These are phyloP conservation scores for Schlechtendalia chinensis DNA, from an alignment of 1,140 invertebrate species.

Conservation along the genomic window DNA sequence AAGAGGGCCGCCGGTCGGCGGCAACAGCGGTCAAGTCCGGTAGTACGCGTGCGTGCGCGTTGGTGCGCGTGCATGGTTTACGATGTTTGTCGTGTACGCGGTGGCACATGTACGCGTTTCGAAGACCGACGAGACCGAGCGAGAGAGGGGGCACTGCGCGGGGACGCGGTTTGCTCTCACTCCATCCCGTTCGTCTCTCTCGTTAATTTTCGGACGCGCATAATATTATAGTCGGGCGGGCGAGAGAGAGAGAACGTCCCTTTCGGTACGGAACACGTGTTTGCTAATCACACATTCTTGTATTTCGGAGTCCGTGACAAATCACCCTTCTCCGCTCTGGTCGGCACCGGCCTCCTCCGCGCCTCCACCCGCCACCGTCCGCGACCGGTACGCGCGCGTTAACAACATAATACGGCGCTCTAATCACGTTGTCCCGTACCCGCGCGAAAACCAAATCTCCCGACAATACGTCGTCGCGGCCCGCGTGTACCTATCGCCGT, in stretches of 20 bases:
- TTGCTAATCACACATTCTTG: slow-evolving; percentile 49
- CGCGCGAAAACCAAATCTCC: too few relatives aligned
- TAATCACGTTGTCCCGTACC: slow-evolving; percentile 29
- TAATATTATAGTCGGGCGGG: too few relatives aligned
- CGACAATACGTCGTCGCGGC: too few relatives aligned
- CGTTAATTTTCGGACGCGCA: too few relatives aligned
- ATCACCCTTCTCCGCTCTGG: slow-evolving; percentile 24
- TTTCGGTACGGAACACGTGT: slow-evolving; percentile 35
- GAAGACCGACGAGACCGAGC: background rate
- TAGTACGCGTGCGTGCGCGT: too few relatives aligned
- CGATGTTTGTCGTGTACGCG: background rate
- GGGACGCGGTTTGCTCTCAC: too few relatives aligned
- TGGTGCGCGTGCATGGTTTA: background rate
- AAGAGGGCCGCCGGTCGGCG: background rate
- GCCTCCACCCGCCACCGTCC: background rate
- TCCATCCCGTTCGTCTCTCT: too few relatives aligned
- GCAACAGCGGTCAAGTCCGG: background rate
- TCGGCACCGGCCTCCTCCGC: background rate
- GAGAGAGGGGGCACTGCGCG: background rate
- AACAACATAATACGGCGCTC: too few relatives aligned
- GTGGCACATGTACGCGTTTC: background rate
- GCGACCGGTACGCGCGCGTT: too few relatives aligned
- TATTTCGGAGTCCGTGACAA: slow-evolving; percentile 49
- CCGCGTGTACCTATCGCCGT: too few relatives aligned
- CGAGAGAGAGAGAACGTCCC: background rate